phyloP scores from a whole-genome alignment of 2,888 invertebrate genomes.

The Zelleria hepariella region DNA sequence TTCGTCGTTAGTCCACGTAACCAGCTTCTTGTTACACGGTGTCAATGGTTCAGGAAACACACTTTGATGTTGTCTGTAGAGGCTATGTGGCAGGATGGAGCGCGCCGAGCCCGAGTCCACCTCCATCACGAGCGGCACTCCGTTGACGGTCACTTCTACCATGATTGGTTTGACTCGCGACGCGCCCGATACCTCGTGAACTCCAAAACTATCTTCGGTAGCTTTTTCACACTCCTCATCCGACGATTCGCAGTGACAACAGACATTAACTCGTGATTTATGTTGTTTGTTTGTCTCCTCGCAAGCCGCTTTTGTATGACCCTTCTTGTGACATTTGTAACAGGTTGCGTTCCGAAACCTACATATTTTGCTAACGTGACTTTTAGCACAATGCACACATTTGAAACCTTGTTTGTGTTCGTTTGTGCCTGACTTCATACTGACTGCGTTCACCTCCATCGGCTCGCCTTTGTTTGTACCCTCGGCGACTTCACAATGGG shows the following conservation, averaged over 20 bases:
- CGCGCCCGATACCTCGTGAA: background rate
- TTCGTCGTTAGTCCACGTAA: background rate
- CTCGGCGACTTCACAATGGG: background rate
- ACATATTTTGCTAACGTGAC: constrained; percentile 5
- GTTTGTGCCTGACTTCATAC: no score
- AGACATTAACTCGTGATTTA: constrained; percentile 4
- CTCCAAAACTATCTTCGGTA: constrained; percentile 1
- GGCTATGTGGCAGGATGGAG: constrained; percentile 4
- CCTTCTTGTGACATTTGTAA: constrained; percentile 8
- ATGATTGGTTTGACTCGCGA: background rate
- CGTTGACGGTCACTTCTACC: constrained; percentile 5
- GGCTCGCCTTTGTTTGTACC: background rate
- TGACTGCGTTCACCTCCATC: background rate
- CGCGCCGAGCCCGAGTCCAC: constrained; percentile 9
- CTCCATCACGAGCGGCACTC: constrained; percentile 9
- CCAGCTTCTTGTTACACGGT: constrained; percentile 6
- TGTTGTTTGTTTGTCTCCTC: background rate
- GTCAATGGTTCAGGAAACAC: constrained; percentile 2
- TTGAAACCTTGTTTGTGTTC: no score
- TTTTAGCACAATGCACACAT: constrained; percentile 6
- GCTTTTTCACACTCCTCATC: background rate
- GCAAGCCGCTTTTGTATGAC: constrained; percentile 8
- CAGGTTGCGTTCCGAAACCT: constrained; percentile 8
- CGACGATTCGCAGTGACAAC: background rate
- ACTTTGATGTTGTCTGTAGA: constrained; percentile 4